Evolutionary conservation across 2,797 vertebrate genomes (phyloP).

Genomic region (Anomalospiza imberbis): DNA sequence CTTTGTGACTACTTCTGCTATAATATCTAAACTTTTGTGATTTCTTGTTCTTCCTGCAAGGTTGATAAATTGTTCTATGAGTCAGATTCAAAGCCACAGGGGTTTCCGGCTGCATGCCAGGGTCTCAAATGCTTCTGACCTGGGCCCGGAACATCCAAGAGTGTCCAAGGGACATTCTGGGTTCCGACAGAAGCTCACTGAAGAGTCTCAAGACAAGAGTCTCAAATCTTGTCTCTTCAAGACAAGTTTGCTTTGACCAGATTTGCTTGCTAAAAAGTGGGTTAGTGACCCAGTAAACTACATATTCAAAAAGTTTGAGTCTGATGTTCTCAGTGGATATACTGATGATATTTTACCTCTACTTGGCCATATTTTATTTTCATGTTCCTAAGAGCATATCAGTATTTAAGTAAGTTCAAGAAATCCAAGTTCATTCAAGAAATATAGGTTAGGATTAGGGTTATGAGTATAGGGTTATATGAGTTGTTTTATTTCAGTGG

Average conservation of each 20-base stretch:
- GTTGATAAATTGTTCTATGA: too few species aligned
- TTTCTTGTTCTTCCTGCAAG: too few species aligned
- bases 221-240: neutral
- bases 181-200: too few species aligned
- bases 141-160: too few species aligned
- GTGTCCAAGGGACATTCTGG: too few species aligned
- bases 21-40: too few species aligned
- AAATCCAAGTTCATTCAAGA: neutral
- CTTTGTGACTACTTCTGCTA: too few species aligned
- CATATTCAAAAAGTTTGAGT: neutral
- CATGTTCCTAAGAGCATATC: neutral
- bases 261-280: neutral
- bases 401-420: neutral
- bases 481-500: neutral
- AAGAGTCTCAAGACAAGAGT: neutral
- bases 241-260: neutral
- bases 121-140: too few species aligned
- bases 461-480: neutral
- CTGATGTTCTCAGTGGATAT: neutral
- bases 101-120: too few species aligned
- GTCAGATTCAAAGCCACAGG: too few species aligned
- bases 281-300: neutral
- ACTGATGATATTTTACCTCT: neutral
- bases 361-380: neutral
- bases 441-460: neutral